Evolutionary conservation across 2,113 vertebrate species (phyloP).

Genomic region (Alaudala cheleensis): DNA sequence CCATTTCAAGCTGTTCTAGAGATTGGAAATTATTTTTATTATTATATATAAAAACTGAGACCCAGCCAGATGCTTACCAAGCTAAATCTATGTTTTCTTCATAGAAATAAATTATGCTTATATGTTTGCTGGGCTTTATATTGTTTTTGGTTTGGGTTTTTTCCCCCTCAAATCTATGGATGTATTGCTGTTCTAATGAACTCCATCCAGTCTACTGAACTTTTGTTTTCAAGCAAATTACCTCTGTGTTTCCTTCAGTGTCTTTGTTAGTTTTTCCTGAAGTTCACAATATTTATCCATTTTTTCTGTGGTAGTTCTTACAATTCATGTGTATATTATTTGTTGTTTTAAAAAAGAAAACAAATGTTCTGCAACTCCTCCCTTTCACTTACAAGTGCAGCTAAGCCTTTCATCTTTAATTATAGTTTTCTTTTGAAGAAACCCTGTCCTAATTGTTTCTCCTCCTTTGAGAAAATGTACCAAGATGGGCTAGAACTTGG

Average conservation of each 20-base stretch:
- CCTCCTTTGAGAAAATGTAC: not conserved
- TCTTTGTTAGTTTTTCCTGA: not conserved
- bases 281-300: not conserved
- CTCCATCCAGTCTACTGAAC: not conserved
- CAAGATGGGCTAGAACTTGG: not conserved
- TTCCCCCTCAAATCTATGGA: not conserved
- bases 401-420: slow-evolving; percentile 20
- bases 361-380: not conserved
- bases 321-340: not conserved
- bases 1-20: not conserved
- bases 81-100: not conserved
- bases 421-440: slow-evolving; percentile 18
- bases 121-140: not conserved
- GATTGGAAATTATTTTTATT: not conserved
- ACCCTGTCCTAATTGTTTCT: slow-evolving; percentile 25
- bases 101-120: not conserved
- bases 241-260: not conserved
- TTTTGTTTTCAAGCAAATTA: not conserved
- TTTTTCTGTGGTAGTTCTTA: not conserved
- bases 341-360: not conserved
- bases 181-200: not conserved
- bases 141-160: not conserved
- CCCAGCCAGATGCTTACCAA: not conserved
- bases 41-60: not conserved
- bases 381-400: not conserved